phyloP scores from a whole-genome alignment of 2,888 invertebrate species.

The Unio delphinus region DNA sequence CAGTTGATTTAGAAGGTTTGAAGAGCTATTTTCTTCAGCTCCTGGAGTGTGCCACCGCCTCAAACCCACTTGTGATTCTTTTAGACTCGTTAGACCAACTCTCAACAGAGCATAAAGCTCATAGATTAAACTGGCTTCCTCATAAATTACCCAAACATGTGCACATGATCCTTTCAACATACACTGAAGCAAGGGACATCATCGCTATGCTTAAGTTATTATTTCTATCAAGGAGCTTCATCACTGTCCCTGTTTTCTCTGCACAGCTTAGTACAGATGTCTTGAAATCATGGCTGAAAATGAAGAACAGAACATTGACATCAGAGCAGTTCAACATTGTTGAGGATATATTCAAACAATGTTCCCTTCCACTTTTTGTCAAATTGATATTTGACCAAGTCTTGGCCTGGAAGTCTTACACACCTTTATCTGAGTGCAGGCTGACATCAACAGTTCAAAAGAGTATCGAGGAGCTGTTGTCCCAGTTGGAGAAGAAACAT shows the following conservation, averaged over 20 bases:
- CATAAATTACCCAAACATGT: conserved; percentile 50
- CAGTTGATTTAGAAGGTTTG: conserved; percentile 50
- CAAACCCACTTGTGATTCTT: conserved; percentile 49
- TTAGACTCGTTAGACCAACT: conserved; percentile 64
- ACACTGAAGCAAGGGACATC: conserved; percentile 52
- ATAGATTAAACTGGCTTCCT: conserved; percentile 62
- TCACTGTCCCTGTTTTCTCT: conserved; percentile 48
- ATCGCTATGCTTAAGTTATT: conserved; percentile 45
- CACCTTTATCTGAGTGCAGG: conserved; percentile 26
- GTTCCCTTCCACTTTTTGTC: conserved; percentile 61
- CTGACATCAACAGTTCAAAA: conserved; percentile 53
- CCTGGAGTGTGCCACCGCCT: conserved; percentile 37
- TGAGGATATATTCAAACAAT: conserved; percentile 47
- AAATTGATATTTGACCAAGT: conserved; percentile 60
- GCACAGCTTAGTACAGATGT: conserved; percentile 49
- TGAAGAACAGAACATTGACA: conserved; percentile 46
- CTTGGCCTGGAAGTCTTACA: conserved; percentile 58
- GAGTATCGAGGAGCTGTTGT: conserved; percentile 58
- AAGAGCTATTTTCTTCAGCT: conserved; percentile 46
- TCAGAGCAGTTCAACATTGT: conserved; percentile 50
- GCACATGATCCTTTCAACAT: conserved; percentile 56
- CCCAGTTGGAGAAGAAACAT: conserved; percentile 58
- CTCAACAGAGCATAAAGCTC: conserved; percentile 47
- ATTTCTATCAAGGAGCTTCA: conserved; percentile 33
- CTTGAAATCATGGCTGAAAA: conserved; percentile 50